These are phyloP conservation scores for Acromyrmex charruanus DNA, from an alignment of 1,140 invertebrate species.

Conservation along the genomic window DNA sequence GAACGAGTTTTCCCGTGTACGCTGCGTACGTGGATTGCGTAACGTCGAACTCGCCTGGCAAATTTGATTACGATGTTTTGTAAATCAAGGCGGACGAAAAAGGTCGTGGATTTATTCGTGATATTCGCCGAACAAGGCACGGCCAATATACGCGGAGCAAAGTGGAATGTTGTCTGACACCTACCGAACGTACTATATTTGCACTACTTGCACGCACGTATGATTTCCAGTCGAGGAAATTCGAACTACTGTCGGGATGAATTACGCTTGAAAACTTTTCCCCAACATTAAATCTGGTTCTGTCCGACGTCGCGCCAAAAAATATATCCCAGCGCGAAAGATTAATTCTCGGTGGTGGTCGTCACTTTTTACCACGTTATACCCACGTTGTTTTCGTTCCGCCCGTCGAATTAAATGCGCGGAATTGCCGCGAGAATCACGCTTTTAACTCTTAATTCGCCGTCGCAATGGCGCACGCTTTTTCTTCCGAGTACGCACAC, in stretches of 20 bases:
- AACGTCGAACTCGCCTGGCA: slow-evolving; percentile 47
- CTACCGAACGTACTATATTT: not conserved
- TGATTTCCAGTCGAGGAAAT: slow-evolving; percentile 47
- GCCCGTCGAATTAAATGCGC: slow-evolving; percentile 50
- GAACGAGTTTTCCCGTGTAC: slow-evolving; percentile 43
- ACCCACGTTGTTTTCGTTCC: not conserved
- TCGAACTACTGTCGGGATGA: not conserved
- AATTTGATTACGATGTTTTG: slow-evolving; percentile 59
- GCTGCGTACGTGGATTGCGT: slow-evolving; percentile 9
- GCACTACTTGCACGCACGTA: not conserved
- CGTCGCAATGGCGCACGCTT: not conserved
- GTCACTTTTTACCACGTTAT: slow-evolving; percentile 7
- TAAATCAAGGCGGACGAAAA: slow-evolving; percentile 45
- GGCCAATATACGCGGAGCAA: not conserved
- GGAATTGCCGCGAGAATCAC: slow-evolving; percentile 3
- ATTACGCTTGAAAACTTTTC: slow-evolving; percentile 29
- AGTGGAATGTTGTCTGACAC: slow-evolving; percentile 6
- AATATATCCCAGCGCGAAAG: slow-evolving; percentile 22
- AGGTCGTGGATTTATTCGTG: slow-evolving; percentile 51
- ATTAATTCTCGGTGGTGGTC: slow-evolving; percentile 36
- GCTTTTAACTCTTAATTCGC: slow-evolving; percentile 31
- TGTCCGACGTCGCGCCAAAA: slow-evolving; percentile 1
- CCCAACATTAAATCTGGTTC: slow-evolving; percentile 16
- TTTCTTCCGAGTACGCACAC: not conserved
- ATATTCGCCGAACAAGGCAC: slow-evolving; percentile 22